phyloP scores from a whole-genome alignment of 2,888 invertebrate genomes.

The Xanthorhoe spadicearia region DNA sequence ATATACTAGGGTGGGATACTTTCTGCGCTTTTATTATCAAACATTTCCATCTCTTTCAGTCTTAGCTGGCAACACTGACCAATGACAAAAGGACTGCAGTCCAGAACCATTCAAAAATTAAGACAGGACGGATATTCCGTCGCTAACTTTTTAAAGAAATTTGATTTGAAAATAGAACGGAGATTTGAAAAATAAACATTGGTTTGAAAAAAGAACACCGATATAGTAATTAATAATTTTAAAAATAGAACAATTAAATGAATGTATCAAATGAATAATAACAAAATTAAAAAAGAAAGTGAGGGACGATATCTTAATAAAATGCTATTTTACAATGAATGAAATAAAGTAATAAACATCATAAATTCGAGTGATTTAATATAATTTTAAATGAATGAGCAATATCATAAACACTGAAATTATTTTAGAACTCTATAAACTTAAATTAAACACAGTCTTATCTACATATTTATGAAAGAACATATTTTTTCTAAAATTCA shows the following conservation, averaged over 20 bases:
- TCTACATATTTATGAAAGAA: constrained; percentile 48
- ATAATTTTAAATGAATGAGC: constrained; percentile 1
- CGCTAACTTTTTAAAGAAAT: not conserved
- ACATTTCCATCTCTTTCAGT: constrained; percentile 57
- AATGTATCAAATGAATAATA: no score
- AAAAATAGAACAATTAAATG: no score
- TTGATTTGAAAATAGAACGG: not conserved
- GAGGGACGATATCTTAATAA: not conserved
- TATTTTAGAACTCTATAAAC: not conserved
- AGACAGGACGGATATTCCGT: not conserved
- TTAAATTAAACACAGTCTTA: constrained; percentile 52
- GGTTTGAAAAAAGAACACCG: no score
- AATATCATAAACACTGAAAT: not conserved
- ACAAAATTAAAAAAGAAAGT: not conserved
- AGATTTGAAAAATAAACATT: constrained; percentile 11
- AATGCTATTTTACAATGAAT: not conserved
- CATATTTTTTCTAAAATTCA: constrained; percentile 8
- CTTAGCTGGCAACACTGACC: constrained; percentile 72
- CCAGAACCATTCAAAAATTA: not conserved
- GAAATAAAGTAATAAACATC: not conserved
- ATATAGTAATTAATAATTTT: no score
- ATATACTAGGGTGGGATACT: constrained; percentile 74
- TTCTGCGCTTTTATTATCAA: constrained; percentile 53
- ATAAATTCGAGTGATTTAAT: constrained; percentile 1
- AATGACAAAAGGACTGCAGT: constrained; percentile 19